Evolutionary conservation across 2,113 vertebrate species (phyloP), one percentile per base, ranked within the genome.

Genomic region (Neofelis nebulosa): DNA sequence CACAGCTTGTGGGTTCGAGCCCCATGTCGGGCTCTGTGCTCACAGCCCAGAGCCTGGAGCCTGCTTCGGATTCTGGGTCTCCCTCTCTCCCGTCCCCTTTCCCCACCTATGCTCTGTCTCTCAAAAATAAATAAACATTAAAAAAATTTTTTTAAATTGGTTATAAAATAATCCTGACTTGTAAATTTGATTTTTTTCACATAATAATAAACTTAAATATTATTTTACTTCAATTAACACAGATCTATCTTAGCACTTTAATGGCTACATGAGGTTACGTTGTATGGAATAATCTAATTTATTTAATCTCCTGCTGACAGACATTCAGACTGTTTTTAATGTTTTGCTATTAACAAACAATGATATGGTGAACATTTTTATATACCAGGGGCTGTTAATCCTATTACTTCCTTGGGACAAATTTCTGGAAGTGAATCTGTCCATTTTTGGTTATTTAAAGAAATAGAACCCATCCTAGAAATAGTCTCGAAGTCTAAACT

Each of bases 161-260:
- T 85, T 84, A 94, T 85, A 9, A 94, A 95, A 96, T 82, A 66
- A 78, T 80, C 21, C 55, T 96, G 52, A 86, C 38, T 69, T 94
- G 5, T 91, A 93, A 96, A 66, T 1, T 68, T 52, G 19, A 48
- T 66, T 90, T 95, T 94, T 97, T 92, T 87, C 36, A 96, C 18
- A 65, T 73, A 85, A 66, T 18, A 80, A 87, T 69, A 82, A 41
- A 73, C 92, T 57, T 33, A 69, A 95, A 55, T 52, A 55, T 45
- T 31, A 45, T 63, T 92, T 93, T 78, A 93, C 63, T 94, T 95
- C 78, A 73, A 14, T 50, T 78, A 96, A 48, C 45, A 95, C 61
- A 90, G 50, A 66, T 69, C 31, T 50, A 52, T 25, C 3, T 95
- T 14, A 95, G 14, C 73, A 74, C 74, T 90, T 83, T 90, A 90